These are phyloP conservation scores for Vanessa cardui DNA, from an alignment of 2,888 invertebrate genomes.

Conservation along the genomic window DNA sequence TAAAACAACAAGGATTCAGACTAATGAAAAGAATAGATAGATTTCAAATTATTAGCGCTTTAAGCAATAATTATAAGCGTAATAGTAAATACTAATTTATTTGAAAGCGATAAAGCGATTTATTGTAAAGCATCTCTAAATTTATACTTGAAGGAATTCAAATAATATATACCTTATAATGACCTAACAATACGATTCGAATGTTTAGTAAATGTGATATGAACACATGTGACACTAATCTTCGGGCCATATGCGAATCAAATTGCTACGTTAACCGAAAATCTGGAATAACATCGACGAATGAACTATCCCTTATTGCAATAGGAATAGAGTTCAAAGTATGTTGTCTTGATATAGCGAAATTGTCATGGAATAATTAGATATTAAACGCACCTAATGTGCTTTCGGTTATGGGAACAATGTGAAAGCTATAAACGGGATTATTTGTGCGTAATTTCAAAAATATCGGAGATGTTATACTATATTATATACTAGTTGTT, in stretches of 20 bases:
- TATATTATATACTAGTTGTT: too few species aligned
- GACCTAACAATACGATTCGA: slow-evolving; percentile 27
- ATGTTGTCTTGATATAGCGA: neutral
- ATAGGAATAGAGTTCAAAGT: slow-evolving; percentile 21
- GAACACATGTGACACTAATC: slow-evolving; percentile 49
- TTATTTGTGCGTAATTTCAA: slow-evolving; percentile 19
- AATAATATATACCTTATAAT: slow-evolving; percentile 14
- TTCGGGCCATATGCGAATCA: slow-evolving; percentile 50
- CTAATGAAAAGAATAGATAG: too few species aligned
- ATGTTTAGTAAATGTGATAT: slow-evolving; percentile 35
- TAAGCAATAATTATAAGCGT: too few species aligned
- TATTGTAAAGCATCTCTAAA: neutral
- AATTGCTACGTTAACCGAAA: slow-evolving; percentile 47
- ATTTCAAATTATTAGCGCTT: too few species aligned
- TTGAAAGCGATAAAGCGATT: too few species aligned
- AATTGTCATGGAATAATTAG: slow-evolving; percentile 45
- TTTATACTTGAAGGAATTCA: neutral
- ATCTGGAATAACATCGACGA: slow-evolving; percentile 15
- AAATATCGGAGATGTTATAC: too few species aligned
- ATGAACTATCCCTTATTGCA: slow-evolving; percentile 21
- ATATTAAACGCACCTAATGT: slow-evolving; percentile 47
- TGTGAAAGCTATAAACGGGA: slow-evolving; percentile 38
- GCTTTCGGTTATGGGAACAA: slow-evolving; percentile 39
- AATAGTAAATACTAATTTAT: too few species aligned
- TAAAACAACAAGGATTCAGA: too few species aligned